Evolutionary conservation across 2,797 vertebrate genomes (phyloP), one percentile per base, ranked within the genome.

Genomic region (Delichon dasypus): DNA sequence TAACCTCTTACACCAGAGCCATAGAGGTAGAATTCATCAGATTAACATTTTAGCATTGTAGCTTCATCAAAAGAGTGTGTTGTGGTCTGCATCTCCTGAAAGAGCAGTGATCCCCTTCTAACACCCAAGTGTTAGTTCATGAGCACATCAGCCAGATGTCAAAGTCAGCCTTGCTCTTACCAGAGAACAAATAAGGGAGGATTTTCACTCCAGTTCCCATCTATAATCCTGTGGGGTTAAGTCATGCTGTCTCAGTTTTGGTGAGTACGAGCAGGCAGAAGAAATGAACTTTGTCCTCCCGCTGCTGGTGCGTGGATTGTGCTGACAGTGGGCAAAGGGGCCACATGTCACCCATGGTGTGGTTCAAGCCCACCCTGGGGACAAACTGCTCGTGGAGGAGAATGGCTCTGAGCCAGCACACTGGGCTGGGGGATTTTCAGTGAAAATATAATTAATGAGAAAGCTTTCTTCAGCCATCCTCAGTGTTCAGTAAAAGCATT

Each of bases 1-100:
- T 96, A 96, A 95, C 92, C 93, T 96, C 81, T 89, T 90, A 53
- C 55, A 93, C 70, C 26, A 34, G 57, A 95, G 66, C 89, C 67
- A 73, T 48, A 54, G 88, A 94, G 93, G 64, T 87, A 93, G 91
- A 95, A 95, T 93, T 93, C 83, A 95, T 96, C 79, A 95, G 95
- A 93, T 95, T 96, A 96, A 78, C 82, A 60, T 97, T 95, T 78
- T 75, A 84, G 64, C 64, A 18, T 34, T 77, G 89, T 11, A 19
- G 91, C 68, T 95, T 80, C 88, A 76, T 90, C 90, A 92, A 77
- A 95, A 93, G 65, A 11, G 23, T 53, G 60, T 79, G 81, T 47
- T 81, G 67, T 90, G 77, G 27, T 40, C 68, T 72, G 38, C 1
- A 1, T 57, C 55, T 89, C 79, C 79, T 79, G 15, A 14, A 80